A percentile compares a stretch with the other conserved stretches of the same genome.
phyloP scores from a whole-genome alignment of 2,797 vertebrate genomes.

The Esox masquinongy region DNA sequence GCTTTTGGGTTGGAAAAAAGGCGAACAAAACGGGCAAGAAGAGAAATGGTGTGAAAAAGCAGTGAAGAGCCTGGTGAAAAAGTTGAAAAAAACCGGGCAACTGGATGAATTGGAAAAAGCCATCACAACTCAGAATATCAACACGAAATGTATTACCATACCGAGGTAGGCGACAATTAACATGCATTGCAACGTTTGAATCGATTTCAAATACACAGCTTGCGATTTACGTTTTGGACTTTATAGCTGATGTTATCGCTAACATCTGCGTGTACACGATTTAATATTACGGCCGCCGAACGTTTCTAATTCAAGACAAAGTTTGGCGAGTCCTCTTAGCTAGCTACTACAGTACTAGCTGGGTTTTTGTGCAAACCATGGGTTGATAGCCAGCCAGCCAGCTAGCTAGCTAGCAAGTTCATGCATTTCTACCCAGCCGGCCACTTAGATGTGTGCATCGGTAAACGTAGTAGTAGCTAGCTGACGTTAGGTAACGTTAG shows the following conservation, averaged over 20 bases:
- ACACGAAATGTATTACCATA: slow-evolving; percentile 98
- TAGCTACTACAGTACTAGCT: too few relatives aligned
- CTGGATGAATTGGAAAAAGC: slow-evolving; percentile 98
- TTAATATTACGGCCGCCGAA: neutral
- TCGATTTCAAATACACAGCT: neutral
- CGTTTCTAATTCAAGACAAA: neutral
- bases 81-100: slow-evolving; percentile 98
- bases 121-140: slow-evolving; percentile 94
- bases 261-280: neutral
- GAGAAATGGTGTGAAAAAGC: slow-evolving; percentile 99
- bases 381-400: neutral
- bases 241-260: neutral
- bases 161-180: slow-evolving; percentile 55
- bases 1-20: slow-evolving; percentile 97
- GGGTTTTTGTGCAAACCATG: neutral
- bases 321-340: neutral
- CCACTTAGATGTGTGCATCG: neutral
- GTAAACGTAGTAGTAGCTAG: neutral
- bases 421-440: too few relatives aligned
- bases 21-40: slow-evolving; percentile 98
- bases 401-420: neutral
- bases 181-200: neutral
- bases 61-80: slow-evolving; percentile 97
- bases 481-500: neutral
- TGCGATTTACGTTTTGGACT: neutral